A percentile compares a stretch with the other conserved stretches of the same genome.
These are phyloP conservation scores for Vimba vimba DNA, from an alignment of 2,113 vertebrate species.

Conservation along the genomic window DNA sequence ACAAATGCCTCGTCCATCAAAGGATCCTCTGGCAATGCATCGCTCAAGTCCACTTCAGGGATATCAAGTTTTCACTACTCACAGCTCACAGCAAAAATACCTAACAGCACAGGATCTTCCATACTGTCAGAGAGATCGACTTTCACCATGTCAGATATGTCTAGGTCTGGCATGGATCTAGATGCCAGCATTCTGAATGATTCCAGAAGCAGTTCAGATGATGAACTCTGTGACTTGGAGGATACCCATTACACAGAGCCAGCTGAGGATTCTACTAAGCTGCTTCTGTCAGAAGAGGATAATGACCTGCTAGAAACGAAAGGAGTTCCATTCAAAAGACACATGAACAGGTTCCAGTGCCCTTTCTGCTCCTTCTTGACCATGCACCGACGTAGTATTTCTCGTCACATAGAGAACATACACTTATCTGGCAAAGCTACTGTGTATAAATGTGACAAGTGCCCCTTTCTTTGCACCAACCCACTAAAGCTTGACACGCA, in stretches of 20 bases:
- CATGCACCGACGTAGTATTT: conserved; percentile 95
- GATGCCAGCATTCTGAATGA: conserved; percentile 87
- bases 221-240: conserved; percentile 89
- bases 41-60: conserved; percentile 78
- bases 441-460: conserved; percentile 95
- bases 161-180: conserved; percentile 81
- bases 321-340: conserved; percentile 93
- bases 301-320: conserved; percentile 96
- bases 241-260: conserved; percentile 87
- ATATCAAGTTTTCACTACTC: conserved; percentile 85
- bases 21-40: conserved; percentile 74
- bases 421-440: conserved; percentile 94
- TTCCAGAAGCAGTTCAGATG: conserved; percentile 89
- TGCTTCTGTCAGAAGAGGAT: conserved; percentile 91
- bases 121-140: conserved; percentile 89
- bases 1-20: conserved; percentile 55
- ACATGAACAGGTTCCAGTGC: conserved; percentile 97
- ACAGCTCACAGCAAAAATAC: conserved; percentile 85
- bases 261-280: conserved; percentile 86
- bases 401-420: conserved; percentile 97
- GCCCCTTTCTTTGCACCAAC: conserved; percentile 96
- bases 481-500: conserved; percentile 90
- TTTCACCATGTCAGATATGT: conserved; percentile 83
- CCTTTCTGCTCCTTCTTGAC: conserved; percentile 97
- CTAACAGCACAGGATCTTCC: conserved; percentile 85